Conservation (phyloP, 2,888 invertebrate genomes). For the Patella pellucida region DNA sequence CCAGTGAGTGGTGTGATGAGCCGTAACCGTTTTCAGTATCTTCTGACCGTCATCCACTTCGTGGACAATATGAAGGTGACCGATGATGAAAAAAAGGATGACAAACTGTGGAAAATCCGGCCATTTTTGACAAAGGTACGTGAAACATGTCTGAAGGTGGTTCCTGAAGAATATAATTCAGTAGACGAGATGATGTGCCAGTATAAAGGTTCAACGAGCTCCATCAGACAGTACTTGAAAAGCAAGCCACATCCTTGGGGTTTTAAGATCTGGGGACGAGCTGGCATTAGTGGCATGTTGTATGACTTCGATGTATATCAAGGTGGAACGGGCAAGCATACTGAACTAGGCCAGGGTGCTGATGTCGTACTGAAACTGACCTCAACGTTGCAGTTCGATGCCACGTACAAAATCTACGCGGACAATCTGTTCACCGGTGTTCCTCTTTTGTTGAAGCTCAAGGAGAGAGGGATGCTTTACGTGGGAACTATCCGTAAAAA, state of each 20-base stretch:
- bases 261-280: slow-evolving; percentile 27
- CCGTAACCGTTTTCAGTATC: background rate
- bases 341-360: slow-evolving; percentile 23
- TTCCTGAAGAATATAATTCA: slow-evolving; percentile 50
- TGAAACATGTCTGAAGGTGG: slow-evolving; percentile 39
- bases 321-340: slow-evolving; percentile 11
- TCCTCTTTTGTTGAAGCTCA: background rate
- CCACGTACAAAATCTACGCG: slow-evolving; percentile 29
- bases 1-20: slow-evolving; percentile 30
- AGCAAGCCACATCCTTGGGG: slow-evolving; percentile 31
- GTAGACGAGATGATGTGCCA: slow-evolving; percentile 60
- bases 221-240: slow-evolving; percentile 31
- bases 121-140: slow-evolving; percentile 31
- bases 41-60: background rate
- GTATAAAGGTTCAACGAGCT: slow-evolving; percentile 48
- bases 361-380: slow-evolving; percentile 26
- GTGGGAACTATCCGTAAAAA: background rate
- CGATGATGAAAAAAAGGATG: slow-evolving; percentile 11
- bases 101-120: slow-evolving; percentile 35
- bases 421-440: slow-evolving; percentile 25
- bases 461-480: background rate
- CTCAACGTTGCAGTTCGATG: background rate
- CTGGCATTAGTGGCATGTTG: slow-evolving; percentile 20
- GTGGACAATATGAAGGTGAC: background rate
- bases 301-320: slow-evolving; percentile 32